Conservation (phyloP, 2,113 vertebrate species). For the Gasterosteus aculeatus region DNA sequence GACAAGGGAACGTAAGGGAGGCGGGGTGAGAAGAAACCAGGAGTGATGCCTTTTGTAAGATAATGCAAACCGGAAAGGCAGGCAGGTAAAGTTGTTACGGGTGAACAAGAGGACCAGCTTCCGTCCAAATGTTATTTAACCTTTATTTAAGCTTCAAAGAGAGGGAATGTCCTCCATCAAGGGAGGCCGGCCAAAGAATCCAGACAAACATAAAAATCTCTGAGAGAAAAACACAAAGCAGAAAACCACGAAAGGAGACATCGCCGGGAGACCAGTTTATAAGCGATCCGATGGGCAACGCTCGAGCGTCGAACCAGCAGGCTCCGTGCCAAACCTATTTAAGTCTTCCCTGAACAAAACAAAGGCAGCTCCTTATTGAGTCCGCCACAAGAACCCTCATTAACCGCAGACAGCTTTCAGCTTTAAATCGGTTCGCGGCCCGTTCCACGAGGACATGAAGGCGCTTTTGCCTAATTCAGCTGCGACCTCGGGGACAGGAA, state of each 20-base stretch:
- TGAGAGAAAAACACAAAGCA: constrained; percentile 32
- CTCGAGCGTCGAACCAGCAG: constrained; percentile 56
- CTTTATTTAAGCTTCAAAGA: constrained; percentile 41
- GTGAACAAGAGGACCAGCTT: constrained; percentile 13
- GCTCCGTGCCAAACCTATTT: constrained; percentile 66
- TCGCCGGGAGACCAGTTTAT: constrained; percentile 37
- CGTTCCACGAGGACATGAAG: constrained; percentile 39
- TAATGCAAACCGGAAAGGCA: background rate
- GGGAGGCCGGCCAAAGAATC: constrained; percentile 1
- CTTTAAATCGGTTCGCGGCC: constrained; percentile 54
- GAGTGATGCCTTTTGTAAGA: background rate
- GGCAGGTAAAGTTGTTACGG: background rate
- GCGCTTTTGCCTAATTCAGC: constrained; percentile 45
- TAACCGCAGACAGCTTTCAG: constrained; percentile 55
- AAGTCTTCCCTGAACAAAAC: constrained; percentile 68
- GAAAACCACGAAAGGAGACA: constrained; percentile 35
- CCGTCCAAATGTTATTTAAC: constrained; percentile 45
- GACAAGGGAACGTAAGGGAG: constrained; percentile 29
- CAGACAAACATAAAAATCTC: constrained; percentile 20
- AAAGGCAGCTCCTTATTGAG: constrained; percentile 63
- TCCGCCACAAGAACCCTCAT: constrained; percentile 60
- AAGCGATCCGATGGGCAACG: constrained; percentile 51
- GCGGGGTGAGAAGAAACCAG: background rate
- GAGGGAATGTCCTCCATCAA: constrained; percentile 29
- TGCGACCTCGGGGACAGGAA: constrained; percentile 52